Evolutionary conservation across 2,888 invertebrate species (phyloP), one percentile per base, ranked within the genome.

Genomic region (Isotomurus palustris): DNA sequence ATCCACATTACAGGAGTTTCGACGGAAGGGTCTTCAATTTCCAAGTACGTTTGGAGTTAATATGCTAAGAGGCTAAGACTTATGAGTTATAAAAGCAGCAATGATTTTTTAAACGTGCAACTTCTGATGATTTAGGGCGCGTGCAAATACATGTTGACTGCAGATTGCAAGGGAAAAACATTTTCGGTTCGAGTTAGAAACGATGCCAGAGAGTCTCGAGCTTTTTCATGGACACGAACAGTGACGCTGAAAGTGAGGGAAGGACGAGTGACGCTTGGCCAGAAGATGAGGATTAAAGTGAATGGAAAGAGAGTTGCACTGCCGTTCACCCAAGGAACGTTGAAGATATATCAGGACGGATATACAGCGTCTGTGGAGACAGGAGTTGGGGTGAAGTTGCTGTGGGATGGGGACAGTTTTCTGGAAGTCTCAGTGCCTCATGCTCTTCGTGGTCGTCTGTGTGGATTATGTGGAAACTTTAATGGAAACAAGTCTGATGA

Each of bases 381-480:
- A 17, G 72, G 73, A 35, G 62, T 73, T 28, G 75, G 92, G 1
- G 79, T 95, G 24, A 85, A 86, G 72, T 80, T 96, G 63, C 79
- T 90, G 35, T 96, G 95, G 95, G 92, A 93, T 73, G 93, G 94
- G 1, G 87, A 87, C 70, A 91, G 92, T 71, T 93, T 92, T 73
- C 79, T 94, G 59, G 94, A 96, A 78, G 81, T 87, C 0, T 80
- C 82, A 0, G 88, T 91, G 14, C 87, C 91, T 3, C 72, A 84
- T 81, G 59, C 79, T 77, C 53, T 90, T 84, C 77, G 88, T 84
- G 67, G 95, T 94, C 75, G 95, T 94, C 77, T 83, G 91, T 94
- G 94, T 73, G 96, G 96, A 14, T 78, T 96, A 19, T 96, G 96
- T 73, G 96, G 96, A 1, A 95, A 95, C 75, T 96, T 88, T 77